phyloP scores from a whole-genome alignment of 2,113 vertebrate species.

The Struthidea cinerea region DNA sequence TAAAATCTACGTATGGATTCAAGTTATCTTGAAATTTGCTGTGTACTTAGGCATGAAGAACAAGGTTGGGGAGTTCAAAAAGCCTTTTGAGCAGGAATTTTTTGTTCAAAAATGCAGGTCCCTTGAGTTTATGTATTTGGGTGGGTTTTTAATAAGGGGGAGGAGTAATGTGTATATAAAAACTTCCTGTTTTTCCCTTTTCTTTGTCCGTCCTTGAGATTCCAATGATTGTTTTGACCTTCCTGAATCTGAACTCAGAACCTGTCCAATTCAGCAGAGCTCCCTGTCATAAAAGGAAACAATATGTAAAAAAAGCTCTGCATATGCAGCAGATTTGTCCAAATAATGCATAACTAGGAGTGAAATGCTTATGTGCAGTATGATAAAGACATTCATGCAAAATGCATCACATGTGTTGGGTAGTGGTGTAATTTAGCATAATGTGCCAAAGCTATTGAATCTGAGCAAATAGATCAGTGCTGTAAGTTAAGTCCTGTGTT shows the following conservation, averaged over 20 bases:
- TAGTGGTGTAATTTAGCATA: not conserved
- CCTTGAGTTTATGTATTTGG: not conserved
- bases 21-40: not conserved
- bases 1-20: not conserved
- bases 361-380: not conserved
- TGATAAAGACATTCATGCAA: not conserved
- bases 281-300: not conserved
- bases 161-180: not conserved
- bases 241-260: not conserved
- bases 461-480: not conserved
- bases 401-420: not conserved
- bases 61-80: not conserved
- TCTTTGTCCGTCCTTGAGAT: not conserved
- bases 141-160: not conserved
- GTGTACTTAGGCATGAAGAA: not conserved
- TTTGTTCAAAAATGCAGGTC: not conserved
- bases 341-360: not conserved
- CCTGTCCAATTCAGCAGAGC: not conserved
- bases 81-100: not conserved
- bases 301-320: not conserved
- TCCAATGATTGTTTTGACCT: not conserved
- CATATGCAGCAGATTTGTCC: not conserved
- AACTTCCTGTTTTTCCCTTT: not conserved
- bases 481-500: not conserved
- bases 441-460: not conserved